phyloP scores from a whole-genome alignment of 2,113 vertebrate species.

The Notechis scutatus region DNA sequence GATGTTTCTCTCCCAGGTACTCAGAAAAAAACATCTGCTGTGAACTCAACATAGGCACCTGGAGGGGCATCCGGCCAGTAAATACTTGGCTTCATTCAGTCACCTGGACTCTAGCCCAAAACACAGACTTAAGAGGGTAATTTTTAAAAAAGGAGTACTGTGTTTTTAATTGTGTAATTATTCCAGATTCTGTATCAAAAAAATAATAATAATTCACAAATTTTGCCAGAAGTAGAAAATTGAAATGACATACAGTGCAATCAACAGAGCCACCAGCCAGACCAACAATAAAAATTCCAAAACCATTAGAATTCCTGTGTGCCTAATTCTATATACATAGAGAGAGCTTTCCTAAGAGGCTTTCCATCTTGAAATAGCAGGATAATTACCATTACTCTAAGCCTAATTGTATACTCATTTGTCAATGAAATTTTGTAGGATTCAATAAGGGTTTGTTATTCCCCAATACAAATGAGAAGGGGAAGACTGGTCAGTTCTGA shows the following conservation, averaged over 20 bases:
- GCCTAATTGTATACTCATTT: background rate
- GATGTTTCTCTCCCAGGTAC: no score
- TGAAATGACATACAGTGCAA: background rate
- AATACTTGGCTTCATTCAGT: no score
- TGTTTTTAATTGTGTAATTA: background rate
- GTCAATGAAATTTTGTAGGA: background rate
- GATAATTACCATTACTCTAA: background rate
- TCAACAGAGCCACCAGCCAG: background rate
- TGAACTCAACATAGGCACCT: no score
- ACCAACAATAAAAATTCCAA: background rate
- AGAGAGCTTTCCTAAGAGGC: no score
- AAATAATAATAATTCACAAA: background rate
- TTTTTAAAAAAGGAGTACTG: no score
- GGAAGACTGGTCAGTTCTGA: background rate
- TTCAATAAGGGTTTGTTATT: background rate
- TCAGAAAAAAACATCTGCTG: no score
- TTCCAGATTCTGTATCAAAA: background rate
- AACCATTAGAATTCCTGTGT: background rate
- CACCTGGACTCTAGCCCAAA: no score
- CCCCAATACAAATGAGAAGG: background rate
- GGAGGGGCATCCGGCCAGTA: no score
- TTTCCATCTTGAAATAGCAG: background rate
- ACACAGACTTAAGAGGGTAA: no score
- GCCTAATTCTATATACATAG: background rate
- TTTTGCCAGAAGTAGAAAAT: background rate